Conservation (phyloP, 2,888 invertebrate species). For the Dynastes maya region DNA sequence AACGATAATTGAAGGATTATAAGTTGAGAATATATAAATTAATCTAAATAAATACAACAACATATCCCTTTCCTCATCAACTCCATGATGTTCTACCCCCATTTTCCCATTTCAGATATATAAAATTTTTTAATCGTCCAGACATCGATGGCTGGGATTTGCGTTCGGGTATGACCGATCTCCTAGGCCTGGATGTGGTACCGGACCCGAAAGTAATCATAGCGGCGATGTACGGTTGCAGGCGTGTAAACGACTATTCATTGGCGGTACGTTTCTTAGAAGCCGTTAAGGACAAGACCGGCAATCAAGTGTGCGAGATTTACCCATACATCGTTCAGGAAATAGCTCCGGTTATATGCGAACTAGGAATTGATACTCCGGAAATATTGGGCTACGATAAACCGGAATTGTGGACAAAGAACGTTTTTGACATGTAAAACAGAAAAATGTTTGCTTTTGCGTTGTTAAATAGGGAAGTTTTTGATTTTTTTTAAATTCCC, state of each 20-base stretch:
- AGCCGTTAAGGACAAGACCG: slow-evolving; percentile 91
- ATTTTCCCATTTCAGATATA: slow-evolving; percentile 74
- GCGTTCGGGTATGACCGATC: slow-evolving; percentile 73
- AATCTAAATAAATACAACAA: not conserved
- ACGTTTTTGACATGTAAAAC: slow-evolving; percentile 76
- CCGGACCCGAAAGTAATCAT: slow-evolving; percentile 76
- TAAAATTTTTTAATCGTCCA: slow-evolving; percentile 85
- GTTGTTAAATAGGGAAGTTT: too few species aligned
- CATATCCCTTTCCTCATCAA: not conserved
- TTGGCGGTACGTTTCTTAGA: slow-evolving; percentile 86
- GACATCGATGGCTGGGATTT: slow-evolving; percentile 91
- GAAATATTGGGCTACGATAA: slow-evolving; percentile 97
- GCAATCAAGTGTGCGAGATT: slow-evolving; percentile 80
- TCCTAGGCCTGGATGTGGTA: slow-evolving; percentile 74
- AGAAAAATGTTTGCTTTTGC: not conserved
- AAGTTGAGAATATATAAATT: not conserved
- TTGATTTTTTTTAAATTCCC: too few species aligned
- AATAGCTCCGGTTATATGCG: slow-evolving; percentile 90
- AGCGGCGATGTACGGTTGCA: slow-evolving; percentile 76
- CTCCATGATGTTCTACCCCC: not conserved
- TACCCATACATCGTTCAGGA: slow-evolving; percentile 92
- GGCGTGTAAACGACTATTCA: slow-evolving; percentile 78
- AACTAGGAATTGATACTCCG: slow-evolving; percentile 93
- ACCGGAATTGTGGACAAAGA: slow-evolving; percentile 90
- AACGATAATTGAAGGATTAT: too few species aligned